Evolutionary conservation across 1,140 invertebrate species (phyloP).

Genomic region (Drosophila micromelanica): DNA sequence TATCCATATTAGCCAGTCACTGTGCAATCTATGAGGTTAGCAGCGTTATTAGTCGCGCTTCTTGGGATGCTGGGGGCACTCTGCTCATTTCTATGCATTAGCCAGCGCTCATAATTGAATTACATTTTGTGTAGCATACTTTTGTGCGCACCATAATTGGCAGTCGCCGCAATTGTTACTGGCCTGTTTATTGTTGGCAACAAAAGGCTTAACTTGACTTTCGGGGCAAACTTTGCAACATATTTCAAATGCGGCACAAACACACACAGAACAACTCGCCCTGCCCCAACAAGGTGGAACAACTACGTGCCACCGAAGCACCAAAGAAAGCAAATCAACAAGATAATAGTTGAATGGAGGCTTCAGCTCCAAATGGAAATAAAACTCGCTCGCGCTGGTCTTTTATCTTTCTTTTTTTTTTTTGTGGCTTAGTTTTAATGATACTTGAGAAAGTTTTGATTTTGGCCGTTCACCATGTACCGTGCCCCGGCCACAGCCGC

Average conservation of each 20-base stretch:
- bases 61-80: neutral
- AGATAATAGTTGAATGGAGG: slow-evolving; percentile 59
- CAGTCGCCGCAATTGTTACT: slow-evolving; percentile 21
- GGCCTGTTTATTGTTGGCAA: slow-evolving; percentile 48
- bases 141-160: slow-evolving; percentile 60
- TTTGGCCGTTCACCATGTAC: slow-evolving; percentile 34
- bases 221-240: slow-evolving; percentile 39
- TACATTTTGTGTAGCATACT: slow-evolving; percentile 58
- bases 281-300: slow-evolving; percentile 12
- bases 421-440: slow-evolving; percentile 70
- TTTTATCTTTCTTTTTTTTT: slow-evolving; percentile 25
- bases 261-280: slow-evolving; percentile 24
- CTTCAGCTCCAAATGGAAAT: slow-evolving; percentile 36
- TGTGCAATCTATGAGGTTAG: neutral
- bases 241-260: slow-evolving; percentile 38
- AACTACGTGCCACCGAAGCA: slow-evolving; percentile 24
- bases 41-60: slow-evolving; percentile 9
- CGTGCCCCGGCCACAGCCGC: neutral
- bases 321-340: slow-evolving; percentile 56
- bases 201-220: slow-evolving; percentile 66
- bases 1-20: slow-evolving; percentile 14
- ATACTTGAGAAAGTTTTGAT: slow-evolving; percentile 79
- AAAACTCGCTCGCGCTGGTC: slow-evolving; percentile 34
- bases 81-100: slow-evolving; percentile 9
- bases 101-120: slow-evolving; percentile 59